Evolutionary conservation across 2,113 vertebrate species (phyloP).

Genomic region (Bombycilla garrulus): DNA sequence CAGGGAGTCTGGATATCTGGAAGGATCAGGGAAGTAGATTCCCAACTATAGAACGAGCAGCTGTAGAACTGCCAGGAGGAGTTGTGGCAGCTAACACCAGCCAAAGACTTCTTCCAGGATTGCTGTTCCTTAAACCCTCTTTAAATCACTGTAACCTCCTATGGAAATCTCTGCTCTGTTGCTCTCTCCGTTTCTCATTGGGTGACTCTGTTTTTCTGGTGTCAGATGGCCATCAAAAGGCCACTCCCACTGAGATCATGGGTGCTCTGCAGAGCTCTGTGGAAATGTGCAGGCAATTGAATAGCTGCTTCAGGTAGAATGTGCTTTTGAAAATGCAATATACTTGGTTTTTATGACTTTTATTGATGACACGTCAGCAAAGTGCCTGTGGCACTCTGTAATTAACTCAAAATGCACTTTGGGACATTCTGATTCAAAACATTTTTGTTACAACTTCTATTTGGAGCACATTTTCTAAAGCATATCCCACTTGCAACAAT

Average conservation of each 20-base stretch:
- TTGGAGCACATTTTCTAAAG: neutral
- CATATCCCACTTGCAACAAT: neutral
- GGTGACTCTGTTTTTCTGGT: neutral
- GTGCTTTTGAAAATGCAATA: neutral
- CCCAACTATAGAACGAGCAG: neutral
- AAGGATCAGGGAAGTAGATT: conserved; percentile 10
- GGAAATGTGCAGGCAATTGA: fast-evolving
- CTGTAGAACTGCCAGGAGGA: neutral
- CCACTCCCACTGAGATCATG: neutral
- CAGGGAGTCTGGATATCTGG: neutral
- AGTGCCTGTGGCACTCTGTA: neutral
- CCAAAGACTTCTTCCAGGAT: neutral
- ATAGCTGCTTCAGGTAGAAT: neutral
- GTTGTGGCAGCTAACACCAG: neutral
- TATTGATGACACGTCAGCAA: neutral
- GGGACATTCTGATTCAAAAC: neutral
- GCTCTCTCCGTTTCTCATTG: neutral
- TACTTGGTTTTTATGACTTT: neutral
- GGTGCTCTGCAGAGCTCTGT: fast-evolving
- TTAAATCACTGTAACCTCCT: neutral
- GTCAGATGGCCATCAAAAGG: neutral
- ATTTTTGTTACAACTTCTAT: neutral
- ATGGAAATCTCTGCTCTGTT: neutral
- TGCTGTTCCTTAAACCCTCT: neutral
- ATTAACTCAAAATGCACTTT: neutral